A percentile compares a stretch with the other conserved stretches of the same genome.
phyloP scores from a whole-genome alignment of 2,888 invertebrate genomes.

The Eurytoma adleriae region DNA sequence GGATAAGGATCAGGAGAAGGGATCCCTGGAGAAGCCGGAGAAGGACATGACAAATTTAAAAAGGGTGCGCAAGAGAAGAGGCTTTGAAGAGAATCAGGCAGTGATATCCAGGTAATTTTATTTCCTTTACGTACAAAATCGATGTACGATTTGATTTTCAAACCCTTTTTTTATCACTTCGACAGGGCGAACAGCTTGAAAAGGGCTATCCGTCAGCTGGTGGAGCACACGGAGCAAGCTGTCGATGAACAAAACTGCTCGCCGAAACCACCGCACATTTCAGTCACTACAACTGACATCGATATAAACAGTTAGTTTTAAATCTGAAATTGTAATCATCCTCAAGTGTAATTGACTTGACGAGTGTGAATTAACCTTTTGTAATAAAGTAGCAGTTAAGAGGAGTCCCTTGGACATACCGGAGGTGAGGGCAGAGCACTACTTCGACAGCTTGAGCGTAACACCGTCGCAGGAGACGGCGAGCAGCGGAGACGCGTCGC shows the following conservation, averaged over 20 bases:
- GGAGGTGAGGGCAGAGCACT: constrained; percentile 57
- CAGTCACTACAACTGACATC: constrained; percentile 59
- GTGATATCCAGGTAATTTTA: constrained; percentile 76
- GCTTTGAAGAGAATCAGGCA: constrained; percentile 79
- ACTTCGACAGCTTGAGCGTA: constrained; percentile 64
- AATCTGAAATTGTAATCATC: background rate
- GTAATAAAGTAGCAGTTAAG: constrained; percentile 57
- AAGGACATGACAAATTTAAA: constrained; percentile 78
- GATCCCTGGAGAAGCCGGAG: constrained; percentile 77
- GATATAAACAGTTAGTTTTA: constrained; percentile 14
- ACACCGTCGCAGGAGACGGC: constrained; percentile 72
- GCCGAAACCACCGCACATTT: constrained; percentile 65
- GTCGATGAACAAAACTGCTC: constrained; percentile 80
- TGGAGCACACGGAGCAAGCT: constrained; percentile 87
- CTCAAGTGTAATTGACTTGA: too few relatives aligned
- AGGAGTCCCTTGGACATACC: constrained; percentile 64
- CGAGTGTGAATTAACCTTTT: background rate
- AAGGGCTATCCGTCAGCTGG: constrained; percentile 87
- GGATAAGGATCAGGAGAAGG: constrained; percentile 75
- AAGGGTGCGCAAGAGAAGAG: constrained; percentile 69
- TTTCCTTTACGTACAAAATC: background rate
- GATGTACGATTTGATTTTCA: background rate
- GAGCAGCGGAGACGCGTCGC: constrained; percentile 75
- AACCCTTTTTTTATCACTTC: constrained; percentile 63
- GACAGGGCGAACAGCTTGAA: constrained; percentile 89